Conservation (phyloP, 2,797 vertebrate species). For the Limnodromus scolopaceus region DNA sequence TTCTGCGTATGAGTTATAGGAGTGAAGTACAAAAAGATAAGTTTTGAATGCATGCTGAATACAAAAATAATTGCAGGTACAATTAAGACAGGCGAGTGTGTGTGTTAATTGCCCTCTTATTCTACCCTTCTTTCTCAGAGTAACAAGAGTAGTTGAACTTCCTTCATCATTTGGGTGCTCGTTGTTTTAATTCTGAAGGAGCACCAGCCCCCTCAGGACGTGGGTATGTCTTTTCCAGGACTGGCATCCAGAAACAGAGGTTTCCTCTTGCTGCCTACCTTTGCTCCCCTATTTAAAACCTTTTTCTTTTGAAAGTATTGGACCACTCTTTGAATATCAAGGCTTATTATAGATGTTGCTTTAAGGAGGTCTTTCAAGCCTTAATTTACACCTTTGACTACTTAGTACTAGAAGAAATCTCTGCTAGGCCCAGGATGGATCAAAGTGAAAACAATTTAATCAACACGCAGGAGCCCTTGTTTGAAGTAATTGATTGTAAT, state of each 20-base stretch:
- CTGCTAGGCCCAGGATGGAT: neutral
- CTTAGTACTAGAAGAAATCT: neutral
- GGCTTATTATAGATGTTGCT: neutral
- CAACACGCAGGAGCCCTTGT: neutral
- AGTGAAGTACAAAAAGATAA: neutral
- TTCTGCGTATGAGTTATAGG: neutral
- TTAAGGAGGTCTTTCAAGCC: conserved; percentile 19
- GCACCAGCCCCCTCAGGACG: neutral
- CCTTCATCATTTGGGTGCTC: neutral
- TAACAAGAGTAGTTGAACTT: neutral
- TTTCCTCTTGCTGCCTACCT: neutral
- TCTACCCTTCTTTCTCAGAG: neutral
- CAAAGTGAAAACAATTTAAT: conserved; percentile 8
- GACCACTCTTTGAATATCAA: neutral
- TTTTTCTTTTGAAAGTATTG: neutral
- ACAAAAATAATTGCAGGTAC: neutral
- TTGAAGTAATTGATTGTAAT: conserved; percentile 40
- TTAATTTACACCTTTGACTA: conserved; percentile 13
- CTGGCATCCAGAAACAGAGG: neutral
- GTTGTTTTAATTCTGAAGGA: neutral
- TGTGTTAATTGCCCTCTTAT: neutral
- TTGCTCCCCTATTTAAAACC: neutral
- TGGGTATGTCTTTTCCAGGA: neutral
- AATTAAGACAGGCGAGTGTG: neutral
- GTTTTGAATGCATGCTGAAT: neutral